phyloP scores from a whole-genome alignment of 1,140 invertebrate genomes.

The Mercenaria mercenaria region DNA sequence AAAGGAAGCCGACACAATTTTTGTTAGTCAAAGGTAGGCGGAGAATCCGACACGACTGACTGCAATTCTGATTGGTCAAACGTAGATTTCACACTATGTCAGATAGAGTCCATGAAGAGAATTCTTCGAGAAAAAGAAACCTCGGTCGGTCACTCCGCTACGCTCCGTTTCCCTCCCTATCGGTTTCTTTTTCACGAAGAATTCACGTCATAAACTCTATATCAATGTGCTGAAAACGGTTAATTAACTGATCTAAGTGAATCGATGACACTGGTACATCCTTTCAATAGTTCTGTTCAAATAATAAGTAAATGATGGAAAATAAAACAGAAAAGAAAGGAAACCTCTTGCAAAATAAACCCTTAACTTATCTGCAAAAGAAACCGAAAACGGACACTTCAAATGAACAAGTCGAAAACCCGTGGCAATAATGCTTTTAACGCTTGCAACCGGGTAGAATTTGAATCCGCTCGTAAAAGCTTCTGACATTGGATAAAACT shows the following conservation, averaged over 20 bases:
- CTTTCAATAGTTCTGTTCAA: slow-evolving; percentile 17
- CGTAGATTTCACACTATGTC: too few species aligned
- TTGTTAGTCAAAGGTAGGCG: too few species aligned
- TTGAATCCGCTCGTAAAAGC: slow-evolving; percentile 68
- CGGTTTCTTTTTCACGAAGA: too few species aligned
- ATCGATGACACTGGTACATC: slow-evolving; percentile 19
- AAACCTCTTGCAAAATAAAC: not conserved
- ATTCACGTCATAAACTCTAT: too few species aligned
- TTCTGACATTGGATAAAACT: slow-evolving; percentile 72
- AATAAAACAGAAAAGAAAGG: not conserved
- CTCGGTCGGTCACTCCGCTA: too few species aligned
- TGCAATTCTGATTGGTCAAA: too few species aligned
- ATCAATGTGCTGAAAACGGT: too few species aligned
- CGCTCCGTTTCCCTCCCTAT: too few species aligned
- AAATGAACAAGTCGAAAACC: not conserved
- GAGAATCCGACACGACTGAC: too few species aligned
- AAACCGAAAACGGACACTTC: not conserved
- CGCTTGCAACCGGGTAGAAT: not conserved
- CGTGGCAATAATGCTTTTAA: slow-evolving; percentile 8
- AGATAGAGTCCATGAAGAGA: too few species aligned
- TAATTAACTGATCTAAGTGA: slow-evolving; percentile 36
- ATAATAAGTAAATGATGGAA: slow-evolving; percentile 15
- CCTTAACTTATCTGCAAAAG: slow-evolving; percentile 23
- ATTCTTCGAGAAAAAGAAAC: too few species aligned
- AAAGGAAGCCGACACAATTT: too few species aligned